These are phyloP conservation scores for Sylvia atricapilla DNA, from an alignment of 2,113 vertebrate genomes.

Conservation along the genomic window DNA sequence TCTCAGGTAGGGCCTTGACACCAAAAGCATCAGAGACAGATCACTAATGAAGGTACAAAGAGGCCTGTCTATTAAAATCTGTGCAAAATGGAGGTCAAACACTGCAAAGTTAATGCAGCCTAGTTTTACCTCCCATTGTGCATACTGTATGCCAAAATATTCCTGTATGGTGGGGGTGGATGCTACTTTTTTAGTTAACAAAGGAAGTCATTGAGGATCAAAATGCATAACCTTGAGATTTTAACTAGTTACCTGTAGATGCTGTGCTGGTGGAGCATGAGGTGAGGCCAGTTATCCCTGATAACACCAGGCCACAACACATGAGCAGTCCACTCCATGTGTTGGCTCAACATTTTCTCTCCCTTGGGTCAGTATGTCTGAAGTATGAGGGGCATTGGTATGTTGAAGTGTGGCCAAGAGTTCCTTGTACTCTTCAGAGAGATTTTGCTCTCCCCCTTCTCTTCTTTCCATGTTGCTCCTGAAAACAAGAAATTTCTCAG, in stretches of 20 bases:
- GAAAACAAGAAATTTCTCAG: background rate
- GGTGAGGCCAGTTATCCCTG: background rate
- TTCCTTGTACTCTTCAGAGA: background rate
- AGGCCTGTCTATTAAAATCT: background rate
- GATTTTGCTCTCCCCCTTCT: background rate
- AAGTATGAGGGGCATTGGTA: background rate
- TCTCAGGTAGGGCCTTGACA: background rate
- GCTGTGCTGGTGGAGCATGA: background rate
- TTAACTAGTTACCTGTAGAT: background rate
- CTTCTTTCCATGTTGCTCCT: background rate
- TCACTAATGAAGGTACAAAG: background rate
- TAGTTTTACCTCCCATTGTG: background rate
- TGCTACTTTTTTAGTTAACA: background rate
- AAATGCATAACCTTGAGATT: background rate
- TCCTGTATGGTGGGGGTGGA: background rate
- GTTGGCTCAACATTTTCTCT: background rate
- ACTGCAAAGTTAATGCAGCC: background rate
- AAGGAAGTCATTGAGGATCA: background rate
- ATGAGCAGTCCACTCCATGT: background rate
- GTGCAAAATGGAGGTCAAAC: background rate
- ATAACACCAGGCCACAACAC: accelerated
- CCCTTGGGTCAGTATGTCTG: background rate
- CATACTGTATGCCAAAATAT: background rate
- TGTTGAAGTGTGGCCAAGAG: background rate
- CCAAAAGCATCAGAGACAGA: background rate